These are phyloP conservation scores for Lutjanus erythropterus DNA, from an alignment of 2,113 vertebrate genomes.

Conservation along the genomic window DNA sequence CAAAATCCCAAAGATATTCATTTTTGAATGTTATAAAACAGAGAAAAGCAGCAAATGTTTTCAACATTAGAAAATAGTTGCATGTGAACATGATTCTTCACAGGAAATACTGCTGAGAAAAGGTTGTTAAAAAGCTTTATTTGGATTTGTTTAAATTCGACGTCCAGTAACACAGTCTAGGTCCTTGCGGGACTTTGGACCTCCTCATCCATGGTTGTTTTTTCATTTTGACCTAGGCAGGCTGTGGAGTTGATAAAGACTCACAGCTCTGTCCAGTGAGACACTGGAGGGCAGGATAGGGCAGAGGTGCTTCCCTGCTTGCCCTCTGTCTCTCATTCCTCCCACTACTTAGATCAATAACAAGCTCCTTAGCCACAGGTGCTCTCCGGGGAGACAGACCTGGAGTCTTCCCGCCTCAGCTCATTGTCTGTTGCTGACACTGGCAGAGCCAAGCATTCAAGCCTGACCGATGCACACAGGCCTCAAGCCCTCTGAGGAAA, in stretches of 20 bases:
- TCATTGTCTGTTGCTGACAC: slow-evolving; percentile 59
- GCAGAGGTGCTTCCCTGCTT: slow-evolving; percentile 65
- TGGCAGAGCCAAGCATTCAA: slow-evolving; percentile 45
- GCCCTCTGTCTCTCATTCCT: slow-evolving; percentile 58
- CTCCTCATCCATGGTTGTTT: slow-evolving; percentile 16
- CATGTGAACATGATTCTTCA: not conserved
- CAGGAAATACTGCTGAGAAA: not conserved
- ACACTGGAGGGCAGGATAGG: slow-evolving; percentile 56
- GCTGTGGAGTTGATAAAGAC: slow-evolving; percentile 56
- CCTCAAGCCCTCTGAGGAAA: slow-evolving; percentile 38
- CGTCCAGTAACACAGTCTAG: not conserved
- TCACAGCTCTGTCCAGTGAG: slow-evolving; percentile 48
- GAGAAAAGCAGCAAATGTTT: not conserved
- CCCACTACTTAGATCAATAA: slow-evolving; percentile 70
- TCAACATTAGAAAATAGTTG: not conserved
- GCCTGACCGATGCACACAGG: slow-evolving; percentile 51
- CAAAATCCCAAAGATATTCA: not conserved
- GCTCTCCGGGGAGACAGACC: slow-evolving; percentile 57
- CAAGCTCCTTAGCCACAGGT: slow-evolving; percentile 72
- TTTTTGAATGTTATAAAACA: not conserved
- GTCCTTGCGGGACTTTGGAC: not conserved
- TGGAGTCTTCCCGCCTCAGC: slow-evolving; percentile 45
- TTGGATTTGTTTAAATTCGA: slow-evolving; percentile 5
- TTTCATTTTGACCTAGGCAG: slow-evolving; percentile 11
- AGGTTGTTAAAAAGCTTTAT: not conserved